Conservation (phyloP, 2,113 vertebrate genomes). For the Anas platyrhynchos region DNA sequence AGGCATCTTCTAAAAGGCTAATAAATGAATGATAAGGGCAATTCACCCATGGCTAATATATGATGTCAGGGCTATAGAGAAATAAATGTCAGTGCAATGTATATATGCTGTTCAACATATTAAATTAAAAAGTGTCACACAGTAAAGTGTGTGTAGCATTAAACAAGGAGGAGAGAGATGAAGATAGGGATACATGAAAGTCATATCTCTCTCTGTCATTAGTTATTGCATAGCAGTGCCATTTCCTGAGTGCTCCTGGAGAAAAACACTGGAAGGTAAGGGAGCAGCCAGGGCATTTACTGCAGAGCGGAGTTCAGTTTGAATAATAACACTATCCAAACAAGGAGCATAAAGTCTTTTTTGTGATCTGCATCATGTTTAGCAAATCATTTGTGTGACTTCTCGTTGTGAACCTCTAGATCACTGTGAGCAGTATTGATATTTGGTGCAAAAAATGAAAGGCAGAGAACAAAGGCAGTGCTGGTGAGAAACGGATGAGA, state of each 20-base stretch:
- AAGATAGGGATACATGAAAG: not conserved
- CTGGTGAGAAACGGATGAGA: not conserved
- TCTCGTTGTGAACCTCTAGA: conserved; percentile 30
- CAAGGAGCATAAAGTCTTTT: not conserved
- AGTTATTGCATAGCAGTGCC: not conserved
- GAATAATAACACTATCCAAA: conserved; percentile 10
- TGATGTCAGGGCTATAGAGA: conserved; percentile 3
- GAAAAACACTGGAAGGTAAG: not conserved
- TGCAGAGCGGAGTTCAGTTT: not conserved
- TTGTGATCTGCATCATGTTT: conserved; percentile 13
- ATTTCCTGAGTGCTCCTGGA: not conserved
- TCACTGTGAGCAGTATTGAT: conserved; percentile 11
- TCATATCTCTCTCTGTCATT: not conserved
- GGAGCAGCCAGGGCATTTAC: not conserved
- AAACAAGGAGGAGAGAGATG: conserved; percentile 33
- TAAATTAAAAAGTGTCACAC: not conserved
- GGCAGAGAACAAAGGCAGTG: conserved; percentile 64
- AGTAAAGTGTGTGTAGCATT: not conserved
- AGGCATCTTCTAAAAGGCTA: conserved; percentile 36
- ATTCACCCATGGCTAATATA: conserved; percentile 22
- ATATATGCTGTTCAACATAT: not conserved
- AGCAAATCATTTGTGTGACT: conserved; percentile 48
- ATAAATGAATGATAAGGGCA: conserved; percentile 24
- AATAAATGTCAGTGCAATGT: not conserved
- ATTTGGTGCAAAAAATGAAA: conserved; percentile 59